phyloP scores from a whole-genome alignment of 2,888 invertebrate species.

The Erebia palarica region DNA sequence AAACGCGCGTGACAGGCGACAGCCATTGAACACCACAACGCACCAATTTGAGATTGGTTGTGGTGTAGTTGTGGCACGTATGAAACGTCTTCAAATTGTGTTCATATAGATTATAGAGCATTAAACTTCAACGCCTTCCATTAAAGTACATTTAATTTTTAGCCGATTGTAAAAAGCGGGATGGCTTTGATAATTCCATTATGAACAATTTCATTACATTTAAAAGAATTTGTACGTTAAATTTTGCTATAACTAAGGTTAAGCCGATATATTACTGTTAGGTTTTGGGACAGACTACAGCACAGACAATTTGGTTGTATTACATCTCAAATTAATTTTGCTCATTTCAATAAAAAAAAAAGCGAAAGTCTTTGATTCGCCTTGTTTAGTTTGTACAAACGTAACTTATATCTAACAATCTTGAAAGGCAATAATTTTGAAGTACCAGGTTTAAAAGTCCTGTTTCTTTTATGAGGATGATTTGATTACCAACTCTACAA shows the following conservation, averaged over 20 bases:
- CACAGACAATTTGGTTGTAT: too few species aligned
- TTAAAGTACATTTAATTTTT: conserved; percentile 41
- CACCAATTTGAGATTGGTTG: neutral
- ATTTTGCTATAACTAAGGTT: neutral
- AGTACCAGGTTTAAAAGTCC: too few species aligned
- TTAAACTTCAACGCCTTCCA: conserved; percentile 46
- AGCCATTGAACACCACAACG: neutral
- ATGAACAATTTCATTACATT: conserved; percentile 13
- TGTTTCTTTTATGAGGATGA: too few species aligned
- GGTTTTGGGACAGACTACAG: too few species aligned
- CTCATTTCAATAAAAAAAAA: too few species aligned
- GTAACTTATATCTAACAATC: too few species aligned
- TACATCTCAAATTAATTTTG: too few species aligned
- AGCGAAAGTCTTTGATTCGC: too few species aligned
- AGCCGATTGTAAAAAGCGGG: conserved; percentile 21
- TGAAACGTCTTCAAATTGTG: conserved; percentile 46
- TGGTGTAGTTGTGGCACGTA: neutral
- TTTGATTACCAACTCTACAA: neutral
- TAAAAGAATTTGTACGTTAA: neutral
- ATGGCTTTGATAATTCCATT: conserved; percentile 20
- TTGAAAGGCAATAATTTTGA: too few species aligned
- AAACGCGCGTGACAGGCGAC: too few species aligned
- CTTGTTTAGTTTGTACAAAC: too few species aligned
- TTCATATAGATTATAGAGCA: conserved; percentile 53
- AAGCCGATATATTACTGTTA: neutral